Percentiles rank a stretch among this genome's conserved stretches.
Conservation (phyloP, 2,888 invertebrate species). For the Hypomecis punctinalis region DNA sequence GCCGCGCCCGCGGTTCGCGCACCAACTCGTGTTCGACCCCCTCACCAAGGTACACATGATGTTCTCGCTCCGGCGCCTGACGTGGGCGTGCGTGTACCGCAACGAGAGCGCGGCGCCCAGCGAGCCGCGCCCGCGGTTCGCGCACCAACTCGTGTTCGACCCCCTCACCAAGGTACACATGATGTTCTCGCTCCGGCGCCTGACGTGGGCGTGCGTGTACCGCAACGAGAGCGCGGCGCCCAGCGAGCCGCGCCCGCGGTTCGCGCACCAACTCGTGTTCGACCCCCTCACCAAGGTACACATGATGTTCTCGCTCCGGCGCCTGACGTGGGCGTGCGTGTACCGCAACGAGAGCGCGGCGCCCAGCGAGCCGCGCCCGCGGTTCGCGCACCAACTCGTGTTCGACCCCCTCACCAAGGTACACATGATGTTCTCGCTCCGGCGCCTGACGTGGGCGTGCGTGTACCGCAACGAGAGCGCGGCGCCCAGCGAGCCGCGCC, state of each 20-base stretch:
- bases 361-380: conserved; percentile 86
- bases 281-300: conserved; percentile 87
- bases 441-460: conserved; percentile 91
- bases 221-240: conserved; percentile 89
- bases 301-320: conserved; percentile 91
- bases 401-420: conserved; percentile 90
- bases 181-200: conserved; percentile 91
- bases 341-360: conserved; percentile 90
- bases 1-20: conserved; percentile 90
- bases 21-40: conserved; percentile 94
- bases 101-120: conserved; percentile 88
- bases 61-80: conserved; percentile 89
- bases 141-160: conserved; percentile 95
- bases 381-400: conserved; percentile 94
- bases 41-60: conserved; percentile 87
- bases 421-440: conserved; percentile 90
- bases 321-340: conserved; percentile 93
- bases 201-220: conserved; percentile 94
- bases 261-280: conserved; percentile 95
- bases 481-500: conserved; percentile 87
- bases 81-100: conserved; percentile 94
- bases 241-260: conserved; percentile 87
- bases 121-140: conserved; percentile 89
- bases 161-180: conserved; percentile 83
- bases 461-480: conserved; percentile 91